Evolutionary conservation across 2,888 invertebrate genomes (phyloP).

Genomic region (Rutpela maculata): DNA sequence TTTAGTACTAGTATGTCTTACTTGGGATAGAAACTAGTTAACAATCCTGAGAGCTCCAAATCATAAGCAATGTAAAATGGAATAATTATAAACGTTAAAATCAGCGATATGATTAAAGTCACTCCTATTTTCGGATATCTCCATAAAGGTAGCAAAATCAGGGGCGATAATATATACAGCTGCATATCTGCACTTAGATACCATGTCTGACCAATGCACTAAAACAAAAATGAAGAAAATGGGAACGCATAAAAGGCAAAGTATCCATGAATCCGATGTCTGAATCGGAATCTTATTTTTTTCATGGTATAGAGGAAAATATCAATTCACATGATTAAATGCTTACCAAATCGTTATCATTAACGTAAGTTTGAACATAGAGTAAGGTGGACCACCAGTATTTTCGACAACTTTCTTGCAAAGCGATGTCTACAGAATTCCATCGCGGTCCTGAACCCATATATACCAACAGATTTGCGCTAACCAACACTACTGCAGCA

Average conservation of each 20-base stretch:
- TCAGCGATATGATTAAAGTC: conserved; percentile 40
- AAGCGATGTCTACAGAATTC: conserved; percentile 60
- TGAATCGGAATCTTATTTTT: too few relatives aligned
- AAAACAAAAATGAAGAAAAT: conserved; percentile 27
- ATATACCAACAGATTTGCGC: conserved; percentile 73
- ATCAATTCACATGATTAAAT: background rate
- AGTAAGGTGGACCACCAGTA: conserved; percentile 65
- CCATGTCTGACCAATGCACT: conserved; percentile 77
- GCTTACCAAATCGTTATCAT: conserved; percentile 32
- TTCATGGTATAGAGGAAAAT: too few relatives aligned
- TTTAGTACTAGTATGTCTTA: conserved; percentile 9
- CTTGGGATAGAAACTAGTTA: conserved; percentile 46
- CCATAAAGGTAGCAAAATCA: conserved; percentile 75
- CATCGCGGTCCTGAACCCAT: conserved; percentile 76
- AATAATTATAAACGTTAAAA: conserved; percentile 48
- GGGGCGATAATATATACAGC: conserved; percentile 73
- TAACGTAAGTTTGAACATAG: conserved; percentile 65
- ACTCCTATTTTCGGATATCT: conserved; percentile 63
- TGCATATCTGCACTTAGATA: conserved; percentile 78
- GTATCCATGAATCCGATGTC: too few relatives aligned
- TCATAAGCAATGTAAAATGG: conserved; percentile 53
- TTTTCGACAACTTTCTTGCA: conserved; percentile 59
- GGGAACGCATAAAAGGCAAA: too few relatives aligned
- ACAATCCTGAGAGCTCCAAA: conserved; percentile 49
- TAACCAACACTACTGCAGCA: conserved; percentile 72